phyloP scores from a whole-genome alignment of 2,888 invertebrate genomes.

The Selenia dentaria region DNA sequence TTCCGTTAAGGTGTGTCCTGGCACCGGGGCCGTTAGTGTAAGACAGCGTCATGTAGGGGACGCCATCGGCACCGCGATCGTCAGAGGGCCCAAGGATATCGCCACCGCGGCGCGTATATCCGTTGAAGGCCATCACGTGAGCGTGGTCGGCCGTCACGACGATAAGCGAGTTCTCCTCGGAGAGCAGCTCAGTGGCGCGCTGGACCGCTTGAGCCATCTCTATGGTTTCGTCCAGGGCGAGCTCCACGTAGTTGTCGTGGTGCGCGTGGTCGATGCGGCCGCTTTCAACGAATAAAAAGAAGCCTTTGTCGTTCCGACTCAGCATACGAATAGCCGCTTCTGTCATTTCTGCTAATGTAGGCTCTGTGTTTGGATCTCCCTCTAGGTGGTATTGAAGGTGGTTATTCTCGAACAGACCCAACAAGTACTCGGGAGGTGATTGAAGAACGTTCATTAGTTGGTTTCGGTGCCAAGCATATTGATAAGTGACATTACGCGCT shows the following conservation, averaged over 20 bases:
- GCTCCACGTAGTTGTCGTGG: constrained; percentile 81
- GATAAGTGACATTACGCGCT: constrained; percentile 49
- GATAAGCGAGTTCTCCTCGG: constrained; percentile 86
- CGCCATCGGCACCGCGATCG: constrained; percentile 66
- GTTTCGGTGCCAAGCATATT: constrained; percentile 84
- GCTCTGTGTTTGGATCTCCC: constrained; percentile 85
- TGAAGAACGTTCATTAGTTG: constrained; percentile 66
- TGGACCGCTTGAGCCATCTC: constrained; percentile 85
- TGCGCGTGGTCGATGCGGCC: constrained; percentile 87
- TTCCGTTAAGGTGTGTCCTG: constrained; percentile 83
- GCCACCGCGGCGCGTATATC: constrained; percentile 85
- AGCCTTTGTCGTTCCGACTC: constrained; percentile 86
- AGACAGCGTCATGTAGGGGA: constrained; percentile 83
- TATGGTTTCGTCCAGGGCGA: constrained; percentile 88
- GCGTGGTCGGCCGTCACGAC: constrained; percentile 91
- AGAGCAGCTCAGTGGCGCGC: constrained; percentile 69
- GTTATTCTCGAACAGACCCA: constrained; percentile 86
- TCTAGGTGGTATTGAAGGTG: constrained; percentile 89
- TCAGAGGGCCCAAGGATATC: constrained; percentile 64
- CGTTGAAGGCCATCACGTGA: constrained; percentile 88
- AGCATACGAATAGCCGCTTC: constrained; percentile 88
- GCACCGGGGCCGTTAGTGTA: constrained; percentile 83
- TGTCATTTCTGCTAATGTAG: constrained; percentile 81
- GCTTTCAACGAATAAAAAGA: constrained; percentile 89
- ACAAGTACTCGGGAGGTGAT: constrained; percentile 80